phyloP scores from a whole-genome alignment of 2,888 invertebrate genomes.

The Pseudococcus longispinus region DNA sequence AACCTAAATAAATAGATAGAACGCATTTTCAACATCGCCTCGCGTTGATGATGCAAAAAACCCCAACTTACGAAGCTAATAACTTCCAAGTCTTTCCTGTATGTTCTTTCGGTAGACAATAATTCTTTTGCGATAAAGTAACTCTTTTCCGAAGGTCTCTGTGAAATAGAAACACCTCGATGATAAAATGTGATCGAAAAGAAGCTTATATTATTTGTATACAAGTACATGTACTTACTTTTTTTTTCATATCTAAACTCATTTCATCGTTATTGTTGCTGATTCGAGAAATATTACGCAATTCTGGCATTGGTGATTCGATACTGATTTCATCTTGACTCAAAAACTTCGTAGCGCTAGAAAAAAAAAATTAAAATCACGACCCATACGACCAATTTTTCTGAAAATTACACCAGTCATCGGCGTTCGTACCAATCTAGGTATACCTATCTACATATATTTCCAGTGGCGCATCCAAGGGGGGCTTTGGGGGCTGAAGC shows the following conservation, averaged over 20 bases:
- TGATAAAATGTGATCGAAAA: too few relatives aligned
- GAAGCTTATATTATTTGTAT: too few relatives aligned
- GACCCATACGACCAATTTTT: too few relatives aligned
- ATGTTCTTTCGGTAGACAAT: slow-evolving; percentile 94
- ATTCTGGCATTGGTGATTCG: slow-evolving; percentile 53
- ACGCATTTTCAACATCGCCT: not conserved
- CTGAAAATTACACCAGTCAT: too few relatives aligned
- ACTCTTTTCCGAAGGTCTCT: slow-evolving; percentile 69
- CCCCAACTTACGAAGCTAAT: slow-evolving; percentile 77
- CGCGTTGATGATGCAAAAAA: slow-evolving; percentile 3
- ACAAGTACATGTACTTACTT: slow-evolving; percentile 46
- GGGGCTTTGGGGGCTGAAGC: too few relatives aligned
- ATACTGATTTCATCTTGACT: slow-evolving; percentile 47
- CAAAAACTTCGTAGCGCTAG: slow-evolving; percentile 51
- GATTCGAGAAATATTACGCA: slow-evolving; percentile 45
- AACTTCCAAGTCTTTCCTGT: slow-evolving; percentile 92
- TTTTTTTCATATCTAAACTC: slow-evolving; percentile 57
- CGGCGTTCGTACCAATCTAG: too few relatives aligned
- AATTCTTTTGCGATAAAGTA: slow-evolving; percentile 92
- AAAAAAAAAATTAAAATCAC: too few relatives aligned
- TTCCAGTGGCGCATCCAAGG: too few relatives aligned
- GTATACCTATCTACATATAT: too few relatives aligned
- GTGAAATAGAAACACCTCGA: not conserved
- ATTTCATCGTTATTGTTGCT: slow-evolving; percentile 33
- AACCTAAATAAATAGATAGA: not conserved